phyloP scores from a whole-genome alignment of 1,140 invertebrate genomes.

The Apis mellifera region DNA sequence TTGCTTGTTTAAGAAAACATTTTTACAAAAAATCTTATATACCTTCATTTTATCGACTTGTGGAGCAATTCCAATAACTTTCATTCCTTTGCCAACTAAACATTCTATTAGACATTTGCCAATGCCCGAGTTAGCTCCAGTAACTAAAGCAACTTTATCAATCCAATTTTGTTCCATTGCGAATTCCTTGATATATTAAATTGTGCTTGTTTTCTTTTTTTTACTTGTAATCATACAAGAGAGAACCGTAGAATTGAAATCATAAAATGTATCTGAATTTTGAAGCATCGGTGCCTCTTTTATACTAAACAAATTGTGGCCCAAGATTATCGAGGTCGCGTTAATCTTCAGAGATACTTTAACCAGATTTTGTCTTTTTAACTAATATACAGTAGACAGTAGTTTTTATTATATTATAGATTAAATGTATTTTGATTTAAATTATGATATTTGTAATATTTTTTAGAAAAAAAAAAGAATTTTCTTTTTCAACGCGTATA shows the following conservation, averaged over 20 bases:
- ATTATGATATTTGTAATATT: background rate
- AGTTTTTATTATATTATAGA: background rate
- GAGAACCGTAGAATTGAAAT: background rate
- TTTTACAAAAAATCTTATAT: background rate
- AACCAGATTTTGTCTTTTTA: background rate
- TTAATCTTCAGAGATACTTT: slow-evolving; percentile 47
- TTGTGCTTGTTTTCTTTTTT: background rate
- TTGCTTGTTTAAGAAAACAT: background rate
- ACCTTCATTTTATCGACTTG: slow-evolving; percentile 71
- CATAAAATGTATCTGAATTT: slow-evolving; percentile 30
- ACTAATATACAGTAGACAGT: too few species aligned
- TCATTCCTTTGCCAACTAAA: slow-evolving; percentile 79
- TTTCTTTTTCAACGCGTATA: background rate
- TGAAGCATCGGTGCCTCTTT: slow-evolving; percentile 6
- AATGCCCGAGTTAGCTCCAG: slow-evolving; percentile 87
- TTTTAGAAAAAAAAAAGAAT: background rate
- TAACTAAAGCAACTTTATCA: slow-evolving; percentile 87
- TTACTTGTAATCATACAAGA: background rate
- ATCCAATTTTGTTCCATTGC: slow-evolving; percentile 86
- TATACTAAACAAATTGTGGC: slow-evolving; percentile 53
- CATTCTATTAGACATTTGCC: slow-evolving; percentile 72
- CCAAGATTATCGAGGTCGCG: slow-evolving; percentile 57
- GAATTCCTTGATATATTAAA: background rate
- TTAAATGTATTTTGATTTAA: slow-evolving; percentile 8
- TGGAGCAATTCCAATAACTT: slow-evolving; percentile 81